Evolutionary conservation across 2,888 invertebrate species (phyloP).

Genomic region (Sphaerophoria taeniata): DNA sequence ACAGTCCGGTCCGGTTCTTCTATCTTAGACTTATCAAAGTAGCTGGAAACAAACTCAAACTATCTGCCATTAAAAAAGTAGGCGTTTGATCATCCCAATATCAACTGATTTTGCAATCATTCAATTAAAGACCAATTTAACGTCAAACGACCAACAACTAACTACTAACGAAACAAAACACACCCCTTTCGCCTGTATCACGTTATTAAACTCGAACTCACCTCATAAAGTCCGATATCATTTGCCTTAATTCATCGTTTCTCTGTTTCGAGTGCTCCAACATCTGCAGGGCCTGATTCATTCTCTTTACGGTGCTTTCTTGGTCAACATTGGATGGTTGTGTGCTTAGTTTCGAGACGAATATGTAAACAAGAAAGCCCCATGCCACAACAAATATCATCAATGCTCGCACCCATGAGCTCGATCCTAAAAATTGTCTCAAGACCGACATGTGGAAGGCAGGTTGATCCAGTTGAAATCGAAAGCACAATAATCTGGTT

Average conservation of each 20-base stretch:
- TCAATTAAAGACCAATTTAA: background rate
- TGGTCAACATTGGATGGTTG: constrained; percentile 77
- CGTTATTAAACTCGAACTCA: constrained; percentile 83
- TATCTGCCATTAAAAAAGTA: too few relatives aligned
- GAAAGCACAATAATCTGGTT: too few relatives aligned
- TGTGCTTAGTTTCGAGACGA: constrained; percentile 80
- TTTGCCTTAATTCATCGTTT: constrained; percentile 89
- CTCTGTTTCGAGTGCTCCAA: constrained; percentile 92
- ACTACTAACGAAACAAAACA: too few relatives aligned
- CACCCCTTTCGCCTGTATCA: too few relatives aligned
- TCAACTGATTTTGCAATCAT: constrained; percentile 22
- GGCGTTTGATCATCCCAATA: too few relatives aligned
- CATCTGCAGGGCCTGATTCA: constrained; percentile 89
- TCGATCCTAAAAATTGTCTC: constrained; percentile 81
- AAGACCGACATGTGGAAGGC: constrained; percentile 79
- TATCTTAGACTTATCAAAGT: too few relatives aligned
- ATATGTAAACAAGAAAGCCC: constrained; percentile 82
- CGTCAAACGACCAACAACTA: background rate
- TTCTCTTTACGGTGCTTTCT: constrained; percentile 86
- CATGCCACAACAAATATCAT: constrained; percentile 81
- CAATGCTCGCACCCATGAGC: constrained; percentile 81
- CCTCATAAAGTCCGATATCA: constrained; percentile 88
- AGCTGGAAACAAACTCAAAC: too few relatives aligned
- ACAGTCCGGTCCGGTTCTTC: too few relatives aligned
- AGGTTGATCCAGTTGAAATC: too few relatives aligned